Conservation (phyloP, 2,797 vertebrate species). For the Lagocephalus sceleratus region DNA sequence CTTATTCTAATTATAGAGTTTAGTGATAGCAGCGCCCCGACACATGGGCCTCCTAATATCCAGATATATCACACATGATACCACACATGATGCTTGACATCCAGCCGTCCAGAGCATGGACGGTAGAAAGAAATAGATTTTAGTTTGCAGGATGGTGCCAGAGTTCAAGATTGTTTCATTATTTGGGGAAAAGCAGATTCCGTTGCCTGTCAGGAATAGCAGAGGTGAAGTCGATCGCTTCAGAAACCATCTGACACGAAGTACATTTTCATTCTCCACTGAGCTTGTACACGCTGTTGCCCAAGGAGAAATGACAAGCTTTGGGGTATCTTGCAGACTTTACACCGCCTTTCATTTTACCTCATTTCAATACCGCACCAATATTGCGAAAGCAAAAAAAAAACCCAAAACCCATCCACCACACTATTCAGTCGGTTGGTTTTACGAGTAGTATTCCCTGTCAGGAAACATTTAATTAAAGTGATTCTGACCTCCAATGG, state of each 20-base stretch:
- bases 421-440: constrained; percentile 1
- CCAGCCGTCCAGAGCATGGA: too few relatives aligned
- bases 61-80: too few relatives aligned
- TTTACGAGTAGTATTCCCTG: constrained; percentile 5
- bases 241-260: constrained; percentile 26
- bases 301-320: constrained; percentile 48
- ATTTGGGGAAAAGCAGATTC: not conserved
- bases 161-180: too few relatives aligned
- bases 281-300: constrained; percentile 17
- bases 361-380: constrained; percentile 25
- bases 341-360: constrained; percentile 18
- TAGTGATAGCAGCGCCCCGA: not conserved
- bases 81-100: too few relatives aligned
- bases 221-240: constrained; percentile 19
- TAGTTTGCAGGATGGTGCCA: constrained; percentile 5
- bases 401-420: constrained; percentile 2
- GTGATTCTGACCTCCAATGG: not conserved
- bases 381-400: constrained; percentile 29
- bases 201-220: constrained; percentile 14
- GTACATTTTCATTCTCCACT: constrained; percentile 33
- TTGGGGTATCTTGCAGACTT: constrained; percentile 26
- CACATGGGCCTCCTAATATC: too few relatives aligned
- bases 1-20: constrained; percentile 1
- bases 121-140: not conserved
- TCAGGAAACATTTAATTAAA: not conserved